These are phyloP conservation scores for Drosophila sordidula DNA, from an alignment of 2,888 invertebrate genomes.

Conservation along the genomic window DNA sequence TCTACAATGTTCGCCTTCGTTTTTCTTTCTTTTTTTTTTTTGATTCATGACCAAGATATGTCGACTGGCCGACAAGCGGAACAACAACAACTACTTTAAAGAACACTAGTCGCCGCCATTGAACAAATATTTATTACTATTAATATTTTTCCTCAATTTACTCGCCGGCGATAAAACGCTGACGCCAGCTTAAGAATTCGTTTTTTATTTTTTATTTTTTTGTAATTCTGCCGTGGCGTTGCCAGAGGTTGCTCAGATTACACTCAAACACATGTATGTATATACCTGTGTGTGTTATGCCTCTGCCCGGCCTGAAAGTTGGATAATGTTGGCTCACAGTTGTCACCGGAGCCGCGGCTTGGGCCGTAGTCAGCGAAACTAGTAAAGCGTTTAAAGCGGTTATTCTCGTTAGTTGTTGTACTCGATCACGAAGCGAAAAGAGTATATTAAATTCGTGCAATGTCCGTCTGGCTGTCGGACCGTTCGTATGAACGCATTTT, in stretches of 20 bases:
- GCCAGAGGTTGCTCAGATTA: conserved; percentile 48
- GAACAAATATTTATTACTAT: conserved; percentile 66
- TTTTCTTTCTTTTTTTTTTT: conserved; percentile 9
- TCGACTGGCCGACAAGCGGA: conserved; percentile 6
- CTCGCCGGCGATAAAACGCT: conserved; percentile 51
- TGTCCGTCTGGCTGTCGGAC: too few relatives aligned
- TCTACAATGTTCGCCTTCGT: conserved; percentile 23
- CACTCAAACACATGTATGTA: conserved; percentile 22
- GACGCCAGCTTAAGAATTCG: conserved; percentile 55
- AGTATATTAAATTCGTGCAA: too few relatives aligned
- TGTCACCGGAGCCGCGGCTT: conserved; percentile 44
- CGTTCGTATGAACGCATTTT: too few relatives aligned
- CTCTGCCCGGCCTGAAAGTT: conserved; percentile 29
- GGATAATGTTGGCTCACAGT: conserved; percentile 30
- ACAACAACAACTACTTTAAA: conserved; percentile 12
- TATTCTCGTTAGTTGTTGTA: conserved; percentile 70
- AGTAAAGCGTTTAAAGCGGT: conserved; percentile 58
- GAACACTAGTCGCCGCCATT: conserved; percentile 50
- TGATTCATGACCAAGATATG: conserved; percentile 54
- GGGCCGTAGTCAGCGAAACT: conserved; percentile 46
- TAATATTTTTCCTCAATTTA: conserved; percentile 52
- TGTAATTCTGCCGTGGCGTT: conserved; percentile 6
- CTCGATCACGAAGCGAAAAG: too few relatives aligned
- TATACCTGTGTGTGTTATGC: conserved; percentile 1
- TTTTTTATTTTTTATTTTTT: conserved; percentile 8